Evolutionary conservation across 2,888 invertebrate species (phyloP), one percentile per base, ranked within the genome.

Genomic region (Drosophila neutralis): DNA sequence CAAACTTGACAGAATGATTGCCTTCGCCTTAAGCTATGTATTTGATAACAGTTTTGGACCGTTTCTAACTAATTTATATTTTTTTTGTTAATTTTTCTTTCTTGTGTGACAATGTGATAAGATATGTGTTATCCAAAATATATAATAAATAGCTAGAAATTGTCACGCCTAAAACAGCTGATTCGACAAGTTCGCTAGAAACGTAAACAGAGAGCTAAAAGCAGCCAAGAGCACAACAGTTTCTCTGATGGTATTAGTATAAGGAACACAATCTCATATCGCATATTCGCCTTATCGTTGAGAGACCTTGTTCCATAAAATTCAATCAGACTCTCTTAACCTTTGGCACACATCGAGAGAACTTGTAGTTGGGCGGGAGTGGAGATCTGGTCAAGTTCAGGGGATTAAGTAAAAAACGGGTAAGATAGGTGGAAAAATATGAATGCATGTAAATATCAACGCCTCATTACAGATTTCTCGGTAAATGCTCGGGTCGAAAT

Each of bases 401-500:
- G 42, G 42, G 21, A 21, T 24, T 24, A 45, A 4, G 24, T 27
- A 24, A 24, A 24, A 15, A 24, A 1, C 15, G 4, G 24, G 4
- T 15, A 15, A 24, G 2, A 45, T 24, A 2, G 24, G 15, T 45
- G 45, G 8, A 24, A 45, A 15, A 45, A 24, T 8, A 8, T 8
- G 4, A 2, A 24, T 45, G 24, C 2, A 24, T 45, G 5, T 42
- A 13, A 35, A 42, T 11, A 42, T 11, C 21, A 42, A 6, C 11
- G 21, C 21, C 11, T 21, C 11, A 21, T 45, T 36, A 36, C 40
- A n/a, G 8, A 3, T 40, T 10, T n/a, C 4, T 4, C 4, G 18
- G 2, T n/a, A 38, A 38, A 18, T 38, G 18, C 18, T 18, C 8
- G 13, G 13, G 1, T 45, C 4, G 7, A 31, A 89, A 35, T 3